Conservation (phyloP, 2,113 vertebrate species). For the Hiodon alosoides region DNA sequence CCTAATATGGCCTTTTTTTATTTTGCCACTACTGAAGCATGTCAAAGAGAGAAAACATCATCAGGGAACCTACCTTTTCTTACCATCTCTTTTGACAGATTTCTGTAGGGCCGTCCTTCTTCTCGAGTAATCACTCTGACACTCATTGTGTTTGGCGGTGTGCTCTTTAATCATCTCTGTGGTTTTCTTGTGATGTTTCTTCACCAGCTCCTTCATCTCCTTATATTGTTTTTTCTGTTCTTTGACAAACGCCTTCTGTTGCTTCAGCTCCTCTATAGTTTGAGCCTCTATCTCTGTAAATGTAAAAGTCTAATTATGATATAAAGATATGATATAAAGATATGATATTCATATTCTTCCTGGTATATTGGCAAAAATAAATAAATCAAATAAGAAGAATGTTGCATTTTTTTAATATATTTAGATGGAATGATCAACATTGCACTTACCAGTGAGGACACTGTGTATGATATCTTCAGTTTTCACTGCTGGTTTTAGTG, state of each 20-base stretch:
- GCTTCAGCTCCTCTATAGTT: constrained; percentile 87
- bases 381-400: neutral
- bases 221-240: constrained; percentile 97
- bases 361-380: neutral
- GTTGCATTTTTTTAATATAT: too few relatives aligned
- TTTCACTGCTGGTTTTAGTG: constrained; percentile 79
- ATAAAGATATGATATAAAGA: too few relatives aligned
- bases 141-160: constrained; percentile 78
- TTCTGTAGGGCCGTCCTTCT: constrained; percentile 77
- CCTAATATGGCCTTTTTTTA: neutral
- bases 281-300: constrained; percentile 84
- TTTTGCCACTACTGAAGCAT: constrained; percentile 1
- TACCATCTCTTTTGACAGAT: constrained; percentile 83
- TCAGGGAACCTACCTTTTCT: constrained; percentile 80
- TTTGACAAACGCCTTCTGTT: constrained; percentile 86
- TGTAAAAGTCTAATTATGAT: neutral
- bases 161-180: constrained; percentile 93
- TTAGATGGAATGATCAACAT: neutral
- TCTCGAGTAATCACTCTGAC: constrained; percentile 80
- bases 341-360: too few relatives aligned
- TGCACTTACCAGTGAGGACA: constrained; percentile 81
- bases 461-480: constrained; percentile 91
- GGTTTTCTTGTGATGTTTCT: constrained; percentile 91
- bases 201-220: constrained; percentile 94
- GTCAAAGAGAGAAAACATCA: neutral